Percentiles rank a stretch among this genome's conserved stretches.
Conservation (phyloP, 2,113 vertebrate genomes). For the Hypanus sabinus region DNA sequence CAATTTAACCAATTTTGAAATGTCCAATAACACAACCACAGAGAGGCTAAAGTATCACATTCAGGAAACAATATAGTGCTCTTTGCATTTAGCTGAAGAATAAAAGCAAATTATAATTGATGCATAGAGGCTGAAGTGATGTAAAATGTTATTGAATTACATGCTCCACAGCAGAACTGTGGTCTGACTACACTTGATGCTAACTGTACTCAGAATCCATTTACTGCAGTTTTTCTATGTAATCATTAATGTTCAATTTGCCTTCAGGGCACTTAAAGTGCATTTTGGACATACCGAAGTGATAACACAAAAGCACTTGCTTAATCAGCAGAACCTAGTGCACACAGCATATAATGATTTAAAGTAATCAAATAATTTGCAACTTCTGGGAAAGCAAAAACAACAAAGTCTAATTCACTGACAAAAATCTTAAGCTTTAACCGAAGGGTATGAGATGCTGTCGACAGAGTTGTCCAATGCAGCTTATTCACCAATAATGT, state of each 20-base stretch:
- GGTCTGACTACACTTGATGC: neutral
- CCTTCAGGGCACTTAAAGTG: neutral
- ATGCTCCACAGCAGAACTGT: neutral
- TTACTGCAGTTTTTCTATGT: neutral
- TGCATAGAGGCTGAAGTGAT: neutral
- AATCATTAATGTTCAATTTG: neutral
- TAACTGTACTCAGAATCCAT: neutral
- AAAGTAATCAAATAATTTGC: neutral
- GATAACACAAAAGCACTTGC: neutral
- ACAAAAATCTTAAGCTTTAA: neutral
- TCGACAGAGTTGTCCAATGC: no score
- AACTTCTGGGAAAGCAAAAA: neutral
- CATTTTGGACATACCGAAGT: neutral
- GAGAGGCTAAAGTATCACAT: neutral
- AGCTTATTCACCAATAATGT: no score
- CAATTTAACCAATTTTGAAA: neutral
- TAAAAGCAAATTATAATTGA: neutral
- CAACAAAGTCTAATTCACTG: neutral
- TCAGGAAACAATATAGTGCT: neutral
- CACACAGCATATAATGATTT: neutral
- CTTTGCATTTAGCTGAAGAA: neutral
- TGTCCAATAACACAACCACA: neutral
- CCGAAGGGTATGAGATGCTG: neutral
- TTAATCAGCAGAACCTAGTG: neutral
- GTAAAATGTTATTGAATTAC: neutral